These are phyloP conservation scores for Pachypanchax playfairii DNA, from an alignment of 2,113 vertebrate genomes.

Conservation along the genomic window DNA sequence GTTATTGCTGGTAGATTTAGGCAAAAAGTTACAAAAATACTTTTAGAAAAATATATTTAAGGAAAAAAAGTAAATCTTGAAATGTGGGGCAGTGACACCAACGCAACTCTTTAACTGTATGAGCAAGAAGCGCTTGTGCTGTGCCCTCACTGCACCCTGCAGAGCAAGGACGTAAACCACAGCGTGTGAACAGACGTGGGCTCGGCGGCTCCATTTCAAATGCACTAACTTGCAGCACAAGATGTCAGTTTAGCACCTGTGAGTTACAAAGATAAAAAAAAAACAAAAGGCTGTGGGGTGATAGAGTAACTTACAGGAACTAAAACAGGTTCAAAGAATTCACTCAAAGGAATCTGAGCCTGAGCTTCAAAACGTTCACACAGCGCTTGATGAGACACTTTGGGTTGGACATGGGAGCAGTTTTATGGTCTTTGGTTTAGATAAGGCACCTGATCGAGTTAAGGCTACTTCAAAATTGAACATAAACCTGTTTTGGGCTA, in stretches of 20 bases:
- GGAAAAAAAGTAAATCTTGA: constrained; percentile 42
- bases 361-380: constrained; percentile 25
- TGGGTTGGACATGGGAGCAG: constrained; percentile 36
- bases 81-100: constrained; percentile 39
- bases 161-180: constrained; percentile 61
- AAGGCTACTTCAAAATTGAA: constrained; percentile 35
- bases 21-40: constrained; percentile 48
- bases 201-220: constrained; percentile 36
- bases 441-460: constrained; percentile 65
- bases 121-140: constrained; percentile 47
- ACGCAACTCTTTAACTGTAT: constrained; percentile 27
- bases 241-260: constrained; percentile 64
- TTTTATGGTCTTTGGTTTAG: constrained; percentile 65
- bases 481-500: constrained; percentile 23
- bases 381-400: constrained; percentile 42
- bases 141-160: constrained; percentile 44
- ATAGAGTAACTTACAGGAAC: constrained; percentile 50
- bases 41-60: constrained; percentile 35
- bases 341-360: constrained; percentile 25
- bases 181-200: constrained; percentile 47
- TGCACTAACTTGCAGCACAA: constrained; percentile 33
- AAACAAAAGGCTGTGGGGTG: constrained; percentile 9
- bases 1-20: constrained; percentile 53
- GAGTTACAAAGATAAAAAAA: constrained; percentile 29
- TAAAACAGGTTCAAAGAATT: constrained; percentile 24